Conservation (phyloP, 1,140 invertebrate species). For the Nasonia giraulti region DNA sequence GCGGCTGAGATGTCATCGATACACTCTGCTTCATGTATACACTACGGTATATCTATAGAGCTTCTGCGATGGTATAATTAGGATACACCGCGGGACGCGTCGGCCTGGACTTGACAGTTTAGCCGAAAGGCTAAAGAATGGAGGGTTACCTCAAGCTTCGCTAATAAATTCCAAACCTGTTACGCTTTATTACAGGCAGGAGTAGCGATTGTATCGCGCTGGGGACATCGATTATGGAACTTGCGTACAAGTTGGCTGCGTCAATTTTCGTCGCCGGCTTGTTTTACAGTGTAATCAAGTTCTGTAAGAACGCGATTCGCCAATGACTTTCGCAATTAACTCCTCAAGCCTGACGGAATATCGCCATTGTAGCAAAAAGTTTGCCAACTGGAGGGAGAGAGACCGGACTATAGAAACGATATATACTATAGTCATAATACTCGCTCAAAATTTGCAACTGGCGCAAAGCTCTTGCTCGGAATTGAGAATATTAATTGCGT, state of each 20-base stretch:
- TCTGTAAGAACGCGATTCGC: no score
- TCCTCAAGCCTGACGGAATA: no score
- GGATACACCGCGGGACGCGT: conserved; percentile 60
- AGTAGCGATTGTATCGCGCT: neutral
- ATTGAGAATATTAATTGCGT: conserved; percentile 74
- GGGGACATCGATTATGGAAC: conserved; percentile 1
- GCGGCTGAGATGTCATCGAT: conserved; percentile 36
- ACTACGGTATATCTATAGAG: neutral
- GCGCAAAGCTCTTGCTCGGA: conserved; percentile 63
- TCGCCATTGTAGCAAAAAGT: no score
- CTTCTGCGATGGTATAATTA: conserved; percentile 58
- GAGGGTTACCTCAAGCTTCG: conserved; percentile 60
- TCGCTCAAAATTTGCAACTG: conserved; percentile 63
- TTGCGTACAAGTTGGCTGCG: neutral
- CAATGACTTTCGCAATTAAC: no score
- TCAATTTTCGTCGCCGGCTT: neutral
- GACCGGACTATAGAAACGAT: no score
- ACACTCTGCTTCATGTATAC: neutral
- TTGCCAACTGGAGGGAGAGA: no score
- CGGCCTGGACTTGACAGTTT: conserved; percentile 67
- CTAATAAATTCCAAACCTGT: conserved; percentile 63
- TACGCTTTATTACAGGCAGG: conserved; percentile 55
- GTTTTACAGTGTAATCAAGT: no score
- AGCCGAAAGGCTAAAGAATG: conserved; percentile 55
- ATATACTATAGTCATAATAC: conserved; percentile 46